Evolutionary conservation across 2,797 vertebrate species (phyloP), one percentile per base, ranked within the genome.

Genomic region (Gymnoscopelus braueri): DNA sequence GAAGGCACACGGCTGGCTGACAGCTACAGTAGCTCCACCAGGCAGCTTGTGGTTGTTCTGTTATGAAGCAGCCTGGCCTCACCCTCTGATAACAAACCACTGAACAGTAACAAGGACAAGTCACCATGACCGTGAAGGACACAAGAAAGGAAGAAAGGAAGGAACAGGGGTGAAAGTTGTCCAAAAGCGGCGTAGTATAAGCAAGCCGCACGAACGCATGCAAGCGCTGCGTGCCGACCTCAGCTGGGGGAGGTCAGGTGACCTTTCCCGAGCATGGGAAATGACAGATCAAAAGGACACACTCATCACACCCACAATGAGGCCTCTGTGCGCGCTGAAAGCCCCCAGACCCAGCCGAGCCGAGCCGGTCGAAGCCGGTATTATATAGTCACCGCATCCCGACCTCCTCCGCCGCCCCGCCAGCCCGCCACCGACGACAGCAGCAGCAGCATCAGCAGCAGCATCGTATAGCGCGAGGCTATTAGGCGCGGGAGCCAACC

Each of bases 241-340:
- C 65, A 54, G 62, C 10, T 51, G 69, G 63, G 67, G 69, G 62
- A 71, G 57, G 61, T 61, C 48, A 14, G 51, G 64, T 67, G 67
- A 81, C 83, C 75, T 89, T 85, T 82, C 50, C 35, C 50, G 66
- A 54, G 61, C 63, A 70, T 63, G 75, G 85, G 86, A 89, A 80
- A 70, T 84, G 77, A 82, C 74, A 80, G 75, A 78, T 85, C 79
- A 77, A 65, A 78, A 73, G 48, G 65, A 69, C 24, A 53, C 53
- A 74, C 66, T 65, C 67, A 69, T 62, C 12, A 3, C n/a, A 14
- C 69, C 39, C 82, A 86, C 74, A 83, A 63, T 77, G 83, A 11
- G 59, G 63, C 48, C 66, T 79, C 81, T 86, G 81, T 83, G 62
- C 61, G 65, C 1, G 69, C 44, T 59, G 64, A 80, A 54, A 8